A percentile compares a stretch with the other conserved stretches of the same genome.
Conservation (phyloP, 2,888 invertebrate genomes). For the Pollenia labialis region DNA sequence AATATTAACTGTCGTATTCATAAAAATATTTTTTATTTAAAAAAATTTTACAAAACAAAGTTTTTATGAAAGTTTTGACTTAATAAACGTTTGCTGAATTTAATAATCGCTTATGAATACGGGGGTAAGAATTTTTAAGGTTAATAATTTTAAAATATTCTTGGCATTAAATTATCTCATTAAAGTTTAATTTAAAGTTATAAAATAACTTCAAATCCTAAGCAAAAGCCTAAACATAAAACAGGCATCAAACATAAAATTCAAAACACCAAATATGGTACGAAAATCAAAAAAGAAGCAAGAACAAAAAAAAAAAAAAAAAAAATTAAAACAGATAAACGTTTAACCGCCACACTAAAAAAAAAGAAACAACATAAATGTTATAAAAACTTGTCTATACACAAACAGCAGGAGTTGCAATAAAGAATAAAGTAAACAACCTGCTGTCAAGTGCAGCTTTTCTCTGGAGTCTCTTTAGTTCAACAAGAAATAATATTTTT, state of each 20-base stretch:
- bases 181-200: too few species aligned
- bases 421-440: neutral
- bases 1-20: too few species aligned
- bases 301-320: neutral
- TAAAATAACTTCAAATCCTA: neutral
- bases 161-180: too few species aligned
- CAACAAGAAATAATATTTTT: neutral
- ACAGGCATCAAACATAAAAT: slow-evolving; percentile 23
- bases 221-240: slow-evolving; percentile 3
- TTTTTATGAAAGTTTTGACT: too few species aligned
- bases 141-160: too few species aligned
- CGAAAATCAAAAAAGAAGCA: neutral
- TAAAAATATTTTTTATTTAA: too few species aligned
- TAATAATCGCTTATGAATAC: too few species aligned
- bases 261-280: slow-evolving; percentile 22
- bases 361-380: slow-evolving; percentile 24
- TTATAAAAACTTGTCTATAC: slow-evolving; percentile 63
- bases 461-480: neutral
- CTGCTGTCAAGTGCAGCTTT: slow-evolving; percentile 25
- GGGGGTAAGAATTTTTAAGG: too few species aligned
- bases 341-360: slow-evolving; percentile 38
- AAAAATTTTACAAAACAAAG: too few species aligned
- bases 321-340: slow-evolving; percentile 21
- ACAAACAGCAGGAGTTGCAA: slow-evolving; percentile 64
- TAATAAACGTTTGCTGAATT: too few species aligned